A percentile compares a stretch with the other conserved stretches of the same genome.
phyloP scores from a whole-genome alignment of 1,140 invertebrate species.

The Lordiphosa collinella region DNA sequence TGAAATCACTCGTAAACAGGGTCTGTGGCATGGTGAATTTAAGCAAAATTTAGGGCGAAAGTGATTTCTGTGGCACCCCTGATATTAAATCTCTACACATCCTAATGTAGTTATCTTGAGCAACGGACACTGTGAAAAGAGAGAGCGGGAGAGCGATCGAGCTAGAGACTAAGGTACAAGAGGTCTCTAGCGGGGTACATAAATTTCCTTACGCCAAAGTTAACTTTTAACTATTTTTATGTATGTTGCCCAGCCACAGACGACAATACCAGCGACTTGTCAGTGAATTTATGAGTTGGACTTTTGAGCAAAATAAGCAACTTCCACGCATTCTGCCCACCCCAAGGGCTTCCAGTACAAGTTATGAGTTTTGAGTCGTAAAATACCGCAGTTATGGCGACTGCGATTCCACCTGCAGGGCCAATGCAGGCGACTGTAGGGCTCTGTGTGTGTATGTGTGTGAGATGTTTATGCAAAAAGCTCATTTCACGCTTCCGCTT shows the following conservation, averaged over 20 bases:
- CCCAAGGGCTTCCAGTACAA: conserved; percentile 24
- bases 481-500: conserved; percentile 77
- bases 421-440: conserved; percentile 29
- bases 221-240: not conserved
- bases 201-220: too few relatives aligned
- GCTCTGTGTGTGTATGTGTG: conserved; percentile 10
- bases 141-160: too few relatives aligned
- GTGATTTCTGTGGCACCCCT: too few relatives aligned
- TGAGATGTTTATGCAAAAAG: conserved; percentile 69
- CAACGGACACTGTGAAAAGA: too few relatives aligned
- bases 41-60: too few relatives aligned
- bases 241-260: conserved; percentile 22
- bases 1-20: too few relatives aligned
- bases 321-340: conserved; percentile 9
- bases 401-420: conserved; percentile 55
- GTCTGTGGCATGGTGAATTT: too few relatives aligned
- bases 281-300: conserved; percentile 64
- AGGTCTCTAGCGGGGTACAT: too few relatives aligned
- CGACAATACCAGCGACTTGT: conserved; percentile 47
- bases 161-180: too few relatives aligned
- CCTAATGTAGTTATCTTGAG: too few relatives aligned
- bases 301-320: conserved; percentile 73
- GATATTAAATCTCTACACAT: too few relatives aligned
- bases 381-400: conserved; percentile 52
- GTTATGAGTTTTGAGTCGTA: conserved; percentile 72